phyloP scores from a whole-genome alignment of 2,888 invertebrate genomes.

The Scaptomyza tumidula region DNA sequence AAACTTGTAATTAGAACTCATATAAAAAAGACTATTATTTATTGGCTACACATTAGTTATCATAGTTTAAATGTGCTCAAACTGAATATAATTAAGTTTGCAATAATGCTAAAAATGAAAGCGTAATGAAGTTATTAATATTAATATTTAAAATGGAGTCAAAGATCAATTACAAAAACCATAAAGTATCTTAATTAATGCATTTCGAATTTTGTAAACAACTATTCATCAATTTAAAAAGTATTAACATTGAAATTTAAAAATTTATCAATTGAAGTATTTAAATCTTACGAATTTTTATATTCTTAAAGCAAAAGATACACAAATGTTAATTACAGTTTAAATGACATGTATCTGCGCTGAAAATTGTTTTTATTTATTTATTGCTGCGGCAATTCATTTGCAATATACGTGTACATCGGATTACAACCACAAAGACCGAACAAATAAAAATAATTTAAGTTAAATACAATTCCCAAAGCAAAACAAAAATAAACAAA shows the following conservation, averaged over 20 bases:
- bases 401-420: constrained; percentile 17
- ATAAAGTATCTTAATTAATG: not conserved
- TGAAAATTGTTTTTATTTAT: not conserved
- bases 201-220: not conserved
- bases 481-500: not conserved
- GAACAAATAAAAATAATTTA: constrained; percentile 46
- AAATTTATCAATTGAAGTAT: too few species aligned
- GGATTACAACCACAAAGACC: constrained; percentile 45
- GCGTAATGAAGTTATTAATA: not conserved
- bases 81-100: not conserved
- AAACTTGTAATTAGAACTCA: not conserved
- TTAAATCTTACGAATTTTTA: not conserved
- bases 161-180: not conserved
- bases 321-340: not conserved
- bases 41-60: not conserved
- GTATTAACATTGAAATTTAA: not conserved
- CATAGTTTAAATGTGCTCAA: not conserved
- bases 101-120: not conserved
- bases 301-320: not conserved
- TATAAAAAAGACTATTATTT: not conserved
- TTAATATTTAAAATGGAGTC: not conserved
- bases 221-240: not conserved
- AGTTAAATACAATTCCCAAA: constrained; percentile 35
- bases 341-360: not conserved
- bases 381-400: constrained; percentile 3